Conservation (phyloP, 2,888 invertebrate genomes). For the Seira sanloemensis region DNA sequence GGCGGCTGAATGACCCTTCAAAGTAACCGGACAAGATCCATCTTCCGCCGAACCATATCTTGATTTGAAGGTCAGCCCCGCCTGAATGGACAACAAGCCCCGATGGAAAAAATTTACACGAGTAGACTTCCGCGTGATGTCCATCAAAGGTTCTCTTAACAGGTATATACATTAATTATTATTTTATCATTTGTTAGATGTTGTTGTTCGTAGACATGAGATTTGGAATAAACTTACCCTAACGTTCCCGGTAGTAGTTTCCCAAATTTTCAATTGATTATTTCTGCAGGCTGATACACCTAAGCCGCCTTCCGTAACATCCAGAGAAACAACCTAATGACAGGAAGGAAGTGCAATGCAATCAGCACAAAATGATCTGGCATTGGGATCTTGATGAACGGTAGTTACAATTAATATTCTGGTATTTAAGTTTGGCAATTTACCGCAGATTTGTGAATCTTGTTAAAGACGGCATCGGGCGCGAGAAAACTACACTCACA, state of each 20-base stretch:
- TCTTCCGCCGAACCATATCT: constrained; percentile 84
- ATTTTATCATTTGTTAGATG: too few species aligned
- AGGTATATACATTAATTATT: constrained; percentile 5
- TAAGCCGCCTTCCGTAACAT: constrained; percentile 80
- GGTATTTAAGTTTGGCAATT: constrained; percentile 62
- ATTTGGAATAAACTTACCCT: constrained; percentile 75
- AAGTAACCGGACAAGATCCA: constrained; percentile 82
- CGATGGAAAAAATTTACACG: constrained; percentile 83
- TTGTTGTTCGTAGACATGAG: too few species aligned
- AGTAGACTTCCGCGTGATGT: constrained; percentile 83
- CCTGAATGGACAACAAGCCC: constrained; percentile 76
- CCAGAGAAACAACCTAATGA: constrained; percentile 80
- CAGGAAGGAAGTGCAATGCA: too few species aligned
- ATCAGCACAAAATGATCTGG: too few species aligned
- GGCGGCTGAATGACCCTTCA: constrained; percentile 82
- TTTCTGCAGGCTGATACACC: constrained; percentile 81
- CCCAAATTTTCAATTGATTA: constrained; percentile 81
- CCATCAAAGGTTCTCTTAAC: constrained; percentile 79
- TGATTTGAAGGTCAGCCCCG: constrained; percentile 83
- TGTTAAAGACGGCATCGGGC: constrained; percentile 77
- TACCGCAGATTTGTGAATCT: constrained; percentile 77
- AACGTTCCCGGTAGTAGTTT: constrained; percentile 79
- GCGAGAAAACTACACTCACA: constrained; percentile 78
- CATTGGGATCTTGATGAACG: too few species aligned
- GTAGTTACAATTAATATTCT: too few species aligned